A percentile compares a stretch with the other conserved stretches of the same genome.
These are phyloP conservation scores for Drosophila parvula DNA, from an alignment of 1,140 invertebrate genomes.

Conservation along the genomic window DNA sequence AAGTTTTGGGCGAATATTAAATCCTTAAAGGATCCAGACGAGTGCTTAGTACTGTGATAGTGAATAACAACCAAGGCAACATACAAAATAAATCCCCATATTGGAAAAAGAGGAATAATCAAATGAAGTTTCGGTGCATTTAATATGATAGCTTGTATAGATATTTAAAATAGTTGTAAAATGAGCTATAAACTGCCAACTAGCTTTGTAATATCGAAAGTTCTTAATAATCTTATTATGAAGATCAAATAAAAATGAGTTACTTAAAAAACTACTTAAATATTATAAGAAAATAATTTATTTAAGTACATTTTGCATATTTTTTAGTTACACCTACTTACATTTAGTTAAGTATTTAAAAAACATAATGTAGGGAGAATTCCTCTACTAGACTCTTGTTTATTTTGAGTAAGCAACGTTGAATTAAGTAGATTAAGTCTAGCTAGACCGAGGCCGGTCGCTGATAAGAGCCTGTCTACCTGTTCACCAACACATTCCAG, in stretches of 20 bases:
- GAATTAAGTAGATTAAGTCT: slow-evolving; percentile 36
- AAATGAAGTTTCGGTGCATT: neutral
- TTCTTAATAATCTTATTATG: neutral
- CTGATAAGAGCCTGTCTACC: slow-evolving; percentile 38
- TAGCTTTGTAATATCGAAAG: neutral
- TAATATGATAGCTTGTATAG: neutral
- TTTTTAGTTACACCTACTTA: neutral
- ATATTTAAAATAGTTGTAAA: slow-evolving; percentile 7
- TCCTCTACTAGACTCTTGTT: neutral
- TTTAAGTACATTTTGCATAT: neutral
- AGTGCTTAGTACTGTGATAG: slow-evolving; percentile 58
- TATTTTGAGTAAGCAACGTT: slow-evolving; percentile 19
- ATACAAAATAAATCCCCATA: neutral
- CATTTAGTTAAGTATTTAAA: neutral
- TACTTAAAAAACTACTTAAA: neutral
- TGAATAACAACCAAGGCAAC: slow-evolving; percentile 18
- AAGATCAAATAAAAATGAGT: neutral
- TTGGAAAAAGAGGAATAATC: neutral
- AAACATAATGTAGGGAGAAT: neutral
- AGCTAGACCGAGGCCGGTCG: neutral
- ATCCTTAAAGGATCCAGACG: slow-evolving; percentile 2
- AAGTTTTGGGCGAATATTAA: neutral
- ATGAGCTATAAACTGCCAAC: neutral
- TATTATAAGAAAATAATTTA: neutral
- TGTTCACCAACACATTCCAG: slow-evolving; percentile 15